phyloP scores from a whole-genome alignment of 2,797 vertebrate species.

The Pangasius larnaudii region DNA sequence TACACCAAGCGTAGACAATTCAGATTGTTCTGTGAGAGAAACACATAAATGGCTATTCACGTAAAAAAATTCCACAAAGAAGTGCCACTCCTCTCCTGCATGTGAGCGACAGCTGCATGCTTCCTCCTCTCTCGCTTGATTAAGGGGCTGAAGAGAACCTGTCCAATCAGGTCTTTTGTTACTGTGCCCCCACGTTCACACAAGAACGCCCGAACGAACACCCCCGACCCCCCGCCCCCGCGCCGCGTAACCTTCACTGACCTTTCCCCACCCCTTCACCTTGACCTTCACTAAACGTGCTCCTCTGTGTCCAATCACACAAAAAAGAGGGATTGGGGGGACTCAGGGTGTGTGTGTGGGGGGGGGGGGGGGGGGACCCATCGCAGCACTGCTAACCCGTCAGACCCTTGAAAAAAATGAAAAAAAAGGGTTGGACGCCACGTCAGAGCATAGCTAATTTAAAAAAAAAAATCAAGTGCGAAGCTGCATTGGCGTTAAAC shows the following conservation, averaged over 20 bases:
- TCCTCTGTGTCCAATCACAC: slow-evolving; percentile 39
- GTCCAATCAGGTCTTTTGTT: slow-evolving; percentile 73
- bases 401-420: slow-evolving; percentile 61
- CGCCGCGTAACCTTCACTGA: slow-evolving; percentile 60
- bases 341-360: background rate
- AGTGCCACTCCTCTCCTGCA: slow-evolving; percentile 46
- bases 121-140: slow-evolving; percentile 68
- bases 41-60: slow-evolving; percentile 7
- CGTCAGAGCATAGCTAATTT: slow-evolving; percentile 58
- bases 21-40: background rate
- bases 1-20: background rate
- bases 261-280: slow-evolving; percentile 63
- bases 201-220: slow-evolving; percentile 59
- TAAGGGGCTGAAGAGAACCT: slow-evolving; percentile 68
- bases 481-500: slow-evolving; percentile 55
- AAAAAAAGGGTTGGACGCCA: slow-evolving; percentile 50
- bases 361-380: too few relatives aligned
- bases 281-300: slow-evolving; percentile 72
- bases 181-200: slow-evolving; percentile 56
- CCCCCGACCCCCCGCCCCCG: slow-evolving; percentile 44
- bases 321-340: slow-evolving; percentile 51
- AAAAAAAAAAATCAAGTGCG: slow-evolving; percentile 71
- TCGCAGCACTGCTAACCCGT: slow-evolving; percentile 59
- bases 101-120: slow-evolving; percentile 66
- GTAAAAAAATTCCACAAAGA: background rate